phyloP scores from a whole-genome alignment of 2,113 vertebrate species.

The Jacana jacana region DNA sequence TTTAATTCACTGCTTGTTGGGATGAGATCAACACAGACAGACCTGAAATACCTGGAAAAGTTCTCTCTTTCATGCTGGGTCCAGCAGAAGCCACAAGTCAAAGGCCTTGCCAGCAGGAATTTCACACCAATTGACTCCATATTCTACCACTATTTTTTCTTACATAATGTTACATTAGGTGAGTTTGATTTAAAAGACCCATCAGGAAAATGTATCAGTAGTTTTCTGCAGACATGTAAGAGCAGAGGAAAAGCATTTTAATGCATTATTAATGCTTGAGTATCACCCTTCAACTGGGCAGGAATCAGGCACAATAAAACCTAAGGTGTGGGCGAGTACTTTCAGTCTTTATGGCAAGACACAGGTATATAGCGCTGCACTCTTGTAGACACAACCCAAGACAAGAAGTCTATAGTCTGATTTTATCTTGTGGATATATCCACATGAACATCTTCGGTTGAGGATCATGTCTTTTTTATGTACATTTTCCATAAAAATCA shows the following conservation, averaged over 20 bases:
- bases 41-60: neutral
- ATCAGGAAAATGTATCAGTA: rapidly evolving
- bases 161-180: neutral
- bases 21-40: neutral
- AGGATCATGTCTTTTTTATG: neutral
- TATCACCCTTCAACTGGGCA: neutral
- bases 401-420: neutral
- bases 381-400: neutral
- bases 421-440: neutral
- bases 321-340: neutral
- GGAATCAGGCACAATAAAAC: neutral
- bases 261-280: neutral
- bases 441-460: neutral
- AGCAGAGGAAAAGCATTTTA: neutral
- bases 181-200: neutral
- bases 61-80: neutral
- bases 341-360: neutral
- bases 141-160: neutral
- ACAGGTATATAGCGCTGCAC: neutral
- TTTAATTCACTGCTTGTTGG: neutral
- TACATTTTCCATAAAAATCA: neutral
- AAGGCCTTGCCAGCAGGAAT: neutral
- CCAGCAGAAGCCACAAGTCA: neutral
- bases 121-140: neutral
- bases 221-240: neutral